Evolutionary conservation across 2,113 vertebrate genomes (phyloP), one percentile per base, ranked within the genome.

Genomic region (Seriola aureovittata): DNA sequence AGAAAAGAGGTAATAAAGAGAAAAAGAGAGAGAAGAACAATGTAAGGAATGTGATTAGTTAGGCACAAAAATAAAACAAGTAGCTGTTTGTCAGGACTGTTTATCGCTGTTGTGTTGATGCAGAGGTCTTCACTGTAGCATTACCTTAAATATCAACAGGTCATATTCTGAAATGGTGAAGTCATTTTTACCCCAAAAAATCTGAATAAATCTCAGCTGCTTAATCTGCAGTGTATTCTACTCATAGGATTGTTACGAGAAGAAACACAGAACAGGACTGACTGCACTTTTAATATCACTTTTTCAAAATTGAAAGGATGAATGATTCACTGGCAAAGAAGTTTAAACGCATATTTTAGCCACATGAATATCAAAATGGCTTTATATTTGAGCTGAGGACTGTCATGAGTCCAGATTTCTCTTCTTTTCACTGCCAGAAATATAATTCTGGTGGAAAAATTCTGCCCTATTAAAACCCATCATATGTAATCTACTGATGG

Each of bases 1-100:
- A 91, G 98, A 99, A 93, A 99, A 98, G 96, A 99, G 98, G 98
- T 99, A 98, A 93, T n/a, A 60, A 63, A 74, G 71, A 77, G 36
- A 60, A 54, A 54, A 70, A 29, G 42, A 75, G 63, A 60, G 52
- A 55, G 60, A 67, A 29, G 48, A 81, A n/a, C 32, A 6, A 29
- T 67, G 74, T 74, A 57, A 74, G 58, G 23, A 50, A 48, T 75
- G 44, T 85, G 46, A 71, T 38, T 50, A 16, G 25, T 72, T 23
- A 23, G n/a, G 54, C 29, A 63, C 29, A 63, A n/a, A 42, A 63
- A 78, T 13, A 11, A 46, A 71, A 71, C 5, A 32, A 68, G 48
- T 19, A 42, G 38, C 58, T 63, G 23, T 85, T 72, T 79, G 42
- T 83, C 58, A 57, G 63, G 52, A 68, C 23, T 29, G 10, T 71